Percentiles rank a stretch among this genome's conserved stretches.
These are phyloP conservation scores for Macrocentrus cingulum DNA, from an alignment of 1,140 invertebrate genomes.

Conservation along the genomic window DNA sequence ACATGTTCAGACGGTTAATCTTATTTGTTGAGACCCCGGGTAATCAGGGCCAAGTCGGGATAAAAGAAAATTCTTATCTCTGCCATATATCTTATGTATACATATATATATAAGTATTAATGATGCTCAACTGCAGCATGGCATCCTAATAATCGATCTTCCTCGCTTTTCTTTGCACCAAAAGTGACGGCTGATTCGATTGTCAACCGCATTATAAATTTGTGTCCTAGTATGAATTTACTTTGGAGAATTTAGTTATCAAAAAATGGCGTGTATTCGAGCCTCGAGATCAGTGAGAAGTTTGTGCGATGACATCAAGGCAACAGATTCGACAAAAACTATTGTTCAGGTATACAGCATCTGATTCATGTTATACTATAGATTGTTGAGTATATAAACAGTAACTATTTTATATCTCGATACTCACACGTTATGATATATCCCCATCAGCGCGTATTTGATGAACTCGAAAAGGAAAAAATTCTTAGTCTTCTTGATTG, in stretches of 20 bases:
- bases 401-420: background rate
- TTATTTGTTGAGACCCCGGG: too few species aligned
- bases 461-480: background rate
- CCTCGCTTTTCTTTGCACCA: background rate
- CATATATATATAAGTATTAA: too few species aligned
- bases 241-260: too few species aligned
- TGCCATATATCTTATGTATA: too few species aligned
- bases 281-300: slow-evolving; percentile 52
- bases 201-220: background rate
- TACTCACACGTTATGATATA: background rate
- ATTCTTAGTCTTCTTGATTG: slow-evolving; percentile 4
- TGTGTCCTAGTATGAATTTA: too few species aligned
- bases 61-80: too few species aligned
- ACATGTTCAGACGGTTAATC: too few species aligned
- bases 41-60: too few species aligned
- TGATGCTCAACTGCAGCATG: background rate
- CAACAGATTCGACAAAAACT: slow-evolving; percentile 45
- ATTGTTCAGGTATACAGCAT: slow-evolving; percentile 52
- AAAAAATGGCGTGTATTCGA: slow-evolving; percentile 52
- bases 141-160: background rate
- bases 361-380: background rate
- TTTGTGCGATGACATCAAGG: slow-evolving; percentile 51
- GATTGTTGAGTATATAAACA: background rate
- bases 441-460: too few species aligned
- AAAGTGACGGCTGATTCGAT: slow-evolving; percentile 2